A percentile compares a stretch with the other conserved stretches of the same genome.
These are phyloP conservation scores for Ashinkailepas kermadecensis DNA, from an alignment of 2,888 invertebrate genomes.

Conservation along the genomic window DNA sequence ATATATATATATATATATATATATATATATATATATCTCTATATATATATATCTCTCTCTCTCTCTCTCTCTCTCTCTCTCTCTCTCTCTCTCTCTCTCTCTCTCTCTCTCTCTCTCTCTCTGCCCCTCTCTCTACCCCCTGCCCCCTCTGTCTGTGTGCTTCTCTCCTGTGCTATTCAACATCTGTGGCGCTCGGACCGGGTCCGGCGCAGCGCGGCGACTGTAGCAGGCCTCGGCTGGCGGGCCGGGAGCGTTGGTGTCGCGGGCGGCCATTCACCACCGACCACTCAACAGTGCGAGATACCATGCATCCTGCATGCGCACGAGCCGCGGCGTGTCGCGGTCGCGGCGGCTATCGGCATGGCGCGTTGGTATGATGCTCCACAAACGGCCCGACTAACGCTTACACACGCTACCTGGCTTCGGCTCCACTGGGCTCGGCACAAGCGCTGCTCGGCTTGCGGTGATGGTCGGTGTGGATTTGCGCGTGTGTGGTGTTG, in stretches of 20 bases:
- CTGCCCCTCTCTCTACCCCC: not conserved
- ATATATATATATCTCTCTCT: too few relatives aligned
- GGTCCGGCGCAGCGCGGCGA: not conserved
- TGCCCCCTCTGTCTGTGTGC: not conserved
- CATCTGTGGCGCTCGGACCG: not conserved
- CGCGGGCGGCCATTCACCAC: not conserved
- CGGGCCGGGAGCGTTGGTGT: not conserved
- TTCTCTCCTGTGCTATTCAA: not conserved
- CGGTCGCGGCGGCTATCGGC: not conserved
- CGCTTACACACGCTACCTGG: not conserved
- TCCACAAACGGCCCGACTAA: not conserved
- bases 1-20: too few relatives aligned
- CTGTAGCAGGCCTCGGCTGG: not conserved
- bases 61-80: too few relatives aligned
- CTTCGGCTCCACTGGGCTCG: not conserved
- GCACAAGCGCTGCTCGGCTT: not conserved
- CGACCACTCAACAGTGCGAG: not conserved
- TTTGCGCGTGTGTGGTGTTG: not conserved
- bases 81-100: not conserved
- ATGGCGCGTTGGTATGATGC: not conserved
- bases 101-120: not conserved
- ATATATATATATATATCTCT: too few relatives aligned
- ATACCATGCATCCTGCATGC: constrained; percentile 8
- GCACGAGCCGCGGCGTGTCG: not conserved
- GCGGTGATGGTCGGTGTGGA: not conserved